Conservation (phyloP, 2,113 vertebrate species). For the Chamaea fasciata region DNA sequence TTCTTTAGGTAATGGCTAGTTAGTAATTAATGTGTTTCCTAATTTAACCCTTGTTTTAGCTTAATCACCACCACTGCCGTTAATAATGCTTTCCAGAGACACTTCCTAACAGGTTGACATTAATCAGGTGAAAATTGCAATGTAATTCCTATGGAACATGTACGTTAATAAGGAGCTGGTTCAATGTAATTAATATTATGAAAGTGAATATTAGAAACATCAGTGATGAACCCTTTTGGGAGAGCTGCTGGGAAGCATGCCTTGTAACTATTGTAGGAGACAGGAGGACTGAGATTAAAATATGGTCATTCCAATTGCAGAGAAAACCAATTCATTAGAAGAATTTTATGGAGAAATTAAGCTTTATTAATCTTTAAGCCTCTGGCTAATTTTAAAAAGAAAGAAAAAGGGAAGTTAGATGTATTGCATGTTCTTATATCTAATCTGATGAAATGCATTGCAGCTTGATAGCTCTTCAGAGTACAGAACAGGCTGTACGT, state of each 20-base stretch:
- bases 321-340: neutral
- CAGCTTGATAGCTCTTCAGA: neutral
- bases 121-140: conserved; percentile 28
- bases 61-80: neutral
- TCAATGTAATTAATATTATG: neutral
- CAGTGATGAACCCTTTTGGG: neutral
- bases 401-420: neutral
- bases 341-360: neutral
- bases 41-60: conserved; percentile 18
- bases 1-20: neutral
- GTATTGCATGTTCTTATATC: neutral
- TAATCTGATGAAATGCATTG: neutral
- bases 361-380: neutral
- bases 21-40: conserved; percentile 36
- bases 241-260: neutral
- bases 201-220: neutral
- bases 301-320: neutral
- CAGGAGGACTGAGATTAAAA: neutral
- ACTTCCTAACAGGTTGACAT: neutral
- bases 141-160: conserved; percentile 7
- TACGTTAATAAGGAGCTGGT: neutral
- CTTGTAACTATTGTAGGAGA: neutral
- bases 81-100: conserved; percentile 31
- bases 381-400: neutral
- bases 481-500: neutral